Evolutionary conservation across 2,797 vertebrate species (phyloP).

Genomic region (Catamblyrhynchus diadema): DNA sequence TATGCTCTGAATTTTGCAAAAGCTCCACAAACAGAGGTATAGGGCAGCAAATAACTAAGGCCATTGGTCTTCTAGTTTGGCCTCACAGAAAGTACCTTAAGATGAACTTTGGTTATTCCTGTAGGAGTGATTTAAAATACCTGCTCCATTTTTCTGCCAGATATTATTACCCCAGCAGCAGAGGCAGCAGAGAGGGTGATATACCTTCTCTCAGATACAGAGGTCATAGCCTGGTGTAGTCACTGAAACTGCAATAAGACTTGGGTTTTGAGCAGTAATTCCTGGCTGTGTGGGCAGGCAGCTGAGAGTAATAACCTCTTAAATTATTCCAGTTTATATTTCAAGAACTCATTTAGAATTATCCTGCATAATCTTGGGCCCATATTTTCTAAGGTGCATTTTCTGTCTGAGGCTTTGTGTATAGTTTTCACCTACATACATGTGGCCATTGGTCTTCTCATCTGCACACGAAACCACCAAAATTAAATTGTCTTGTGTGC

Average conservation of each 20-base stretch:
- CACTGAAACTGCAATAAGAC: background rate
- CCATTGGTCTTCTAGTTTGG: background rate
- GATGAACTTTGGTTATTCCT: background rate
- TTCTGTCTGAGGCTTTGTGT: background rate
- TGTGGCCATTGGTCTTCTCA: background rate
- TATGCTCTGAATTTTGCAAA: background rate
- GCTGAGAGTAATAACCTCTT: conserved; percentile 23
- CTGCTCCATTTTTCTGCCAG: conserved; percentile 1
- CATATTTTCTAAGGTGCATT: background rate
- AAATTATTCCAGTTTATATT: background rate
- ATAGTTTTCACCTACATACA: background rate
- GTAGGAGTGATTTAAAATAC: conserved; percentile 20
- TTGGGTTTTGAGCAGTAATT: conserved; percentile 9
- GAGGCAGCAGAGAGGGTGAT: conserved; percentile 19
- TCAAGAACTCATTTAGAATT: background rate
- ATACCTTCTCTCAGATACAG: background rate
- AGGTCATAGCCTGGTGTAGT: background rate
- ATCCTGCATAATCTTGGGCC: background rate
- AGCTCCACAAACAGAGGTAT: background rate
- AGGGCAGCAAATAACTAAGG: background rate
- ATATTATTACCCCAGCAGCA: background rate
- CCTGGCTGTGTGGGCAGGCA: background rate
- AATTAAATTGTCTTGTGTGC: background rate
- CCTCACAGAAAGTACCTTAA: background rate
- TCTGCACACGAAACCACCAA: background rate